Conservation (phyloP, 2,888 invertebrate genomes). For the Aromia moschata region DNA sequence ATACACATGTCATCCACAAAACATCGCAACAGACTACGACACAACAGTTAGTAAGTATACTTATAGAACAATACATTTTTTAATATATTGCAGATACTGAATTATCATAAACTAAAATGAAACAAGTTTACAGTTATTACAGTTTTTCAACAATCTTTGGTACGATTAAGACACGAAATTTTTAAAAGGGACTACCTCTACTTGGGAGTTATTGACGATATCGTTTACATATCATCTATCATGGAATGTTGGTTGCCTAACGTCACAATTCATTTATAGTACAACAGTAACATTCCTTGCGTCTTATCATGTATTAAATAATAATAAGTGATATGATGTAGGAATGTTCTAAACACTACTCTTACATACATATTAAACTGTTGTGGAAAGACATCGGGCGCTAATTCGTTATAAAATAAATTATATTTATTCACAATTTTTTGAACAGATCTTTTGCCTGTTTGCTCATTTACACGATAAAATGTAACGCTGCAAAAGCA, state of each 20-base stretch:
- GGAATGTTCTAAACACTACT: too few species aligned
- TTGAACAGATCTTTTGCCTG: too few species aligned
- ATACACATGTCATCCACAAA: conserved; percentile 48
- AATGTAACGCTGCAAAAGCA: too few species aligned
- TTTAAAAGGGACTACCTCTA: conserved; percentile 40
- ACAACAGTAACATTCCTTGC: conserved; percentile 9
- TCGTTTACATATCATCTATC: conserved; percentile 29
- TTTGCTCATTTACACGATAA: too few species aligned
- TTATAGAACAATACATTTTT: conserved; percentile 43
- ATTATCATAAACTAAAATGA: conserved; percentile 31
- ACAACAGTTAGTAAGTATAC: conserved; percentile 50
- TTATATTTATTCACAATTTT: too few species aligned
- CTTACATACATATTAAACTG: too few species aligned
- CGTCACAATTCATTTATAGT: conserved; percentile 19
- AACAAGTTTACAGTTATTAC: conserved; percentile 36
- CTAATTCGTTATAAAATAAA: too few species aligned
- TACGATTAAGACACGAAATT: conserved; percentile 45
- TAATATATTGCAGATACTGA: conserved; percentile 43
- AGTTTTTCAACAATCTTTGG: conserved; percentile 51
- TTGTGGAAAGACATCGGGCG: too few species aligned
- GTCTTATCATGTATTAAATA: too few species aligned
- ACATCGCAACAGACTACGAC: conserved; percentile 51
- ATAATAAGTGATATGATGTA: too few species aligned
- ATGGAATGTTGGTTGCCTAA: conserved; percentile 30
- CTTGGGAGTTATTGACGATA: too few species aligned